phyloP scores from a whole-genome alignment of 2,113 vertebrate genomes.

The Rattus norvegicus region GRCr8 NC_086022.1:25522501-25523000 shows the following conservation, averaged over 20 bases:
- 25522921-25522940: background rate
- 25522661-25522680: background rate
- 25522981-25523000: background rate
- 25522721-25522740: background rate
- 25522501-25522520: background rate
- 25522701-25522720: background rate
- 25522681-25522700: background rate
- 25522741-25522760: background rate
- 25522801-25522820: background rate
- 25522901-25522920: background rate
- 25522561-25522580: background rate
- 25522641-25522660: background rate
- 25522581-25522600: background rate
- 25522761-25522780: background rate
- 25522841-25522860: no score
- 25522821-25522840: background rate
- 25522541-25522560: background rate
- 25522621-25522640: background rate
- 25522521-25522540: background rate
- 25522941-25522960: background rate
- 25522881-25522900: background rate
- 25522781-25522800: rapidly evolving
- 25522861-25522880: background rate
- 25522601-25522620: background rate
- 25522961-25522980: background rate